Evolutionary conservation across 2,113 vertebrate genomes (phyloP).

Genomic region (Poeciliopsis retropinna): DNA sequence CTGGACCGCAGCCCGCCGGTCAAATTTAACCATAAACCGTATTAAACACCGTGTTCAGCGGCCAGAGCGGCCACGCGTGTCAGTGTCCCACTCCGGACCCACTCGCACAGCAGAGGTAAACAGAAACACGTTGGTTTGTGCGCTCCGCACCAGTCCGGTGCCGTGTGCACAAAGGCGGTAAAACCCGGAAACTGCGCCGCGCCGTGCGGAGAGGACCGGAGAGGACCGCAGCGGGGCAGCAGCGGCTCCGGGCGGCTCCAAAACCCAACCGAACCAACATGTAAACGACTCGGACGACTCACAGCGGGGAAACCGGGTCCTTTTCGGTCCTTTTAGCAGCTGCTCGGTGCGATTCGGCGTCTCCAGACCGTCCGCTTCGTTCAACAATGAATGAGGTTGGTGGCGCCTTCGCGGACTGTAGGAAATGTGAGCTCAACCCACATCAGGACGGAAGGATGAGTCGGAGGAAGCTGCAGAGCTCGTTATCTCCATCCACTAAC

Average conservation of each 20-base stretch:
- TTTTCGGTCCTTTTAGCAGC: no score
- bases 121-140: conserved; percentile 70
- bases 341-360: not conserved
- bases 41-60: not conserved
- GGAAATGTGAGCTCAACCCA: conserved; percentile 21
- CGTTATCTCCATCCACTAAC: not conserved
- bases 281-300: accelerated
- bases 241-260: accelerated
- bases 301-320: not conserved
- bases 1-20: not conserved
- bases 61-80: not conserved
- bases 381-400: not conserved
- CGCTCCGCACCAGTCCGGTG: conserved; percentile 72
- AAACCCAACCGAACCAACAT: accelerated
- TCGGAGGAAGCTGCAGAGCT: not conserved
- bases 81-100: not conserved
- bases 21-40: not conserved
- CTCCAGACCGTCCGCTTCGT: not conserved
- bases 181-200: conserved; percentile 64
- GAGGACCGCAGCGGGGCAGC: not conserved
- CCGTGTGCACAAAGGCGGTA: conserved; percentile 72
- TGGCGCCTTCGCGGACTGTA: conserved; percentile 32
- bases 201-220: conserved; percentile 27
- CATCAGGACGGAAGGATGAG: not conserved
- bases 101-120: conserved; percentile 47